Evolutionary conservation across 2,888 invertebrate genomes (phyloP), one percentile per base, ranked within the genome.

Genomic region (Meteorus cinctellus): DNA sequence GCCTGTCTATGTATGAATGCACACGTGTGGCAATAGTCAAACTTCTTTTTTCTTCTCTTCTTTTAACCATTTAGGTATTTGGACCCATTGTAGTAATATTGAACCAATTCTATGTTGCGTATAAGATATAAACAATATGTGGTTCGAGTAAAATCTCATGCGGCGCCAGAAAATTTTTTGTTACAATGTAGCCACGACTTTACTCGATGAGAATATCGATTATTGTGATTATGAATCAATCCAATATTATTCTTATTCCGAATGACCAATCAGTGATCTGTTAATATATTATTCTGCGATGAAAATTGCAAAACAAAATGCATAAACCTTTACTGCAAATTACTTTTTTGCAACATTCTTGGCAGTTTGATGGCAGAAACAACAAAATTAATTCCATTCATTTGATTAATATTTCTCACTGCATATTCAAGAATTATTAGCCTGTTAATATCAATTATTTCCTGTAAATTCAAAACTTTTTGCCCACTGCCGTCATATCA

Each of bases 141-240:
- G 31, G 34, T 31, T 69, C n/a, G n/a, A 10, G 36, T n/a, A 34
- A 55, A 45, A 71, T 29, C n/a, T 14, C 48, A 45, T 31, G 72
- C 72, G 51, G 62, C 45, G 31, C 48, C 48, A 45, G n/a, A 34
- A 48, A 63, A 29, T 63, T 34, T 63, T 62, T 27, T 16, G 19
- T 16, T 62, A 8, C 41, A 41, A 24, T n/a, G 19, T 4, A 10
- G 63, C 29, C 31, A 62, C 19, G 29, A 72, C 19, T n/a, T 72
- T 72, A 68, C 62, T 48, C 62, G 66, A 62, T 65, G 36, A 4
- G 36, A 60, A 72, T 59, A 63, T 45, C 48, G 41, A 71, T 71
- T 72, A 67, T 34, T 67, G 60, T 76, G 72, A 72, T 36, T 51
- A n/a, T 70, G 65, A 65, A 55, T 63, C 10, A 41, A 75, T 55